A percentile compares a stretch with the other conserved stretches of the same genome.
These are phyloP conservation scores for Oenanthe melanoleuca DNA, from an alignment of 2,113 vertebrate species.

Conservation along the genomic window DNA sequence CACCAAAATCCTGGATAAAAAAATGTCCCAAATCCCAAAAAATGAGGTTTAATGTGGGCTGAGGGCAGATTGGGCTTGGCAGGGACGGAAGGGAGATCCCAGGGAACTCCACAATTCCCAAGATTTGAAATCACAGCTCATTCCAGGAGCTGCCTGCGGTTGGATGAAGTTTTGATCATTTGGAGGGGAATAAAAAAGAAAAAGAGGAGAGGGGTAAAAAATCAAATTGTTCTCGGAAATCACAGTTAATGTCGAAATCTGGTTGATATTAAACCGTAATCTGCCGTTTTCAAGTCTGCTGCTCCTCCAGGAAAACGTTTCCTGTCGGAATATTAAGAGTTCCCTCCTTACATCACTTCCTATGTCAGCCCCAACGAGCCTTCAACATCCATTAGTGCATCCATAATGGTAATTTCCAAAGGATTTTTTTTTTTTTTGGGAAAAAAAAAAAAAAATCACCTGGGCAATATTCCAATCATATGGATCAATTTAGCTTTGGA, in stretches of 20 bases:
- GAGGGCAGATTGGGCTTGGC: background rate
- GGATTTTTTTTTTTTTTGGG: background rate
- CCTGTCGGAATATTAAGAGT: slow-evolving; percentile 75
- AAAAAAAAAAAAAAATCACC: background rate
- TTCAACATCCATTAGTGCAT: slow-evolving; percentile 75
- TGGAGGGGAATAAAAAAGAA: slow-evolving; percentile 16
- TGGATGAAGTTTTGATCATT: slow-evolving; percentile 68
- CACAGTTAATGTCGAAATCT: slow-evolving; percentile 81
- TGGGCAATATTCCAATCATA: slow-evolving; percentile 79
- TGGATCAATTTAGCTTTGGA: slow-evolving; percentile 75
- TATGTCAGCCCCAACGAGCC: slow-evolving; percentile 70
- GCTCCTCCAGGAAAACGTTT: slow-evolving; percentile 82
- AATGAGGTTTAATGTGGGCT: background rate
- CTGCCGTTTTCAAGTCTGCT: slow-evolving; percentile 78
- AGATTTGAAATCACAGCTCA: slow-evolving; percentile 70
- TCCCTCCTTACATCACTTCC: slow-evolving; percentile 80
- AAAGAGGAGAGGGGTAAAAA: background rate
- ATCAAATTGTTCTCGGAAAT: slow-evolving; percentile 86
- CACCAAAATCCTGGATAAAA: too few relatives aligned
- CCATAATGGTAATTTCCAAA: slow-evolving; percentile 74
- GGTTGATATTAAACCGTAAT: slow-evolving; percentile 83
- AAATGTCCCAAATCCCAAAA: fast-evolving
- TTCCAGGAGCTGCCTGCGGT: slow-evolving; percentile 71
- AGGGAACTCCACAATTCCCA: background rate
- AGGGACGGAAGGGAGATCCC: slow-evolving; percentile 54